Evolutionary conservation across 2,797 vertebrate genomes (phyloP).

Genomic region (Coccyzus lansbergi): DNA sequence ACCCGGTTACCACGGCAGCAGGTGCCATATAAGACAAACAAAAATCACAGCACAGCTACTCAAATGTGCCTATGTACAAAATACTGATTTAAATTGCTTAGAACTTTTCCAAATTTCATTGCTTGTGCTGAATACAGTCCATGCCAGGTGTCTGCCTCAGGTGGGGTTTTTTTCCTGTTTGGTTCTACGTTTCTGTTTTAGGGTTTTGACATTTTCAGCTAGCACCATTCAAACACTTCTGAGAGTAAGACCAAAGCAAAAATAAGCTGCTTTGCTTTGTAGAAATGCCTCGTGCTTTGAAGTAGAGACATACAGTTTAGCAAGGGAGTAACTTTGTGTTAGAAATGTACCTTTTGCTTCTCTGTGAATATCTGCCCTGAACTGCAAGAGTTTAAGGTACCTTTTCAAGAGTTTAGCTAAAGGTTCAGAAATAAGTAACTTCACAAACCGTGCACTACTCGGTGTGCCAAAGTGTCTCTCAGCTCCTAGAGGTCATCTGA

Average conservation of each 20-base stretch:
- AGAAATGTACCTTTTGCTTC: neutral
- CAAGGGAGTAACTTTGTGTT: neutral
- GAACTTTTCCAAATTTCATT: slow-evolving; percentile 4
- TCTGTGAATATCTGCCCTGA: neutral
- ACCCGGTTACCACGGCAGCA: rapidly evolving
- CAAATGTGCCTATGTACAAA: neutral
- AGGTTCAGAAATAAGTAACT: neutral
- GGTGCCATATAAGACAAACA: neutral
- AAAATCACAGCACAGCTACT: neutral
- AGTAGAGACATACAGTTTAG: neutral
- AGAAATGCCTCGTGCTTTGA: neutral
- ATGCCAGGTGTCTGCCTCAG: slow-evolving; percentile 25
- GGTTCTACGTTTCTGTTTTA: slow-evolving; percentile 3
- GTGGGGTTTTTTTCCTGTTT: neutral
- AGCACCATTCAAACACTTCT: neutral
- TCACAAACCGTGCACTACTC: neutral
- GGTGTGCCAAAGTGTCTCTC: neutral
- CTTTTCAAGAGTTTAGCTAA: neutral
- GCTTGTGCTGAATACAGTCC: neutral
- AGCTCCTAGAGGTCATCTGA: neutral
- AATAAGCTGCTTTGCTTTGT: neutral
- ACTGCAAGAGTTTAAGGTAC: neutral
- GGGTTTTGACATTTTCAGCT: slow-evolving; percentile 42
- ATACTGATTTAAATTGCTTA: neutral
- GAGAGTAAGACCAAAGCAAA: neutral